phyloP scores from a whole-genome alignment of 1,140 invertebrate species.

The Drosophila mauritiana region DNA sequence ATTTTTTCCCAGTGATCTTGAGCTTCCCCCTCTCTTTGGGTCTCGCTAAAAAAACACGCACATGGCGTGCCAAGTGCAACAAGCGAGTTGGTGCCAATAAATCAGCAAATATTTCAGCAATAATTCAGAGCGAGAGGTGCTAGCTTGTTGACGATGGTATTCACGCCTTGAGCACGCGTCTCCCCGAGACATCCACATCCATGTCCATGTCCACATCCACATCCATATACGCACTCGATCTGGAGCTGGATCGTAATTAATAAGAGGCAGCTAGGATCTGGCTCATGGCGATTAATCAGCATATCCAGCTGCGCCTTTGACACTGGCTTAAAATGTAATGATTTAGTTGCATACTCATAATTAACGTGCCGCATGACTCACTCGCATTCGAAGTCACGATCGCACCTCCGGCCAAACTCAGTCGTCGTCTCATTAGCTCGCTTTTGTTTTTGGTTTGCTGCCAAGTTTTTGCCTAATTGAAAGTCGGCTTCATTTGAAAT shows the following conservation, averaged over 20 bases:
- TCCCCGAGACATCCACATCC: constrained; percentile 5
- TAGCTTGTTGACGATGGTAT: constrained; percentile 79
- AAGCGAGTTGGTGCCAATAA: constrained; percentile 60
- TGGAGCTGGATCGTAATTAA: constrained; percentile 42
- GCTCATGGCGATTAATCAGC: constrained; percentile 64
- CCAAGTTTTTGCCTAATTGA: constrained; percentile 67
- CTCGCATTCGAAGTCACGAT: constrained; percentile 14
- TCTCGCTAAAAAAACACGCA: constrained; percentile 42
- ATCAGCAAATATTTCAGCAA: constrained; percentile 81
- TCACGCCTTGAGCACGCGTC: constrained; percentile 75
- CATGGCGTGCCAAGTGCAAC: constrained; percentile 64
- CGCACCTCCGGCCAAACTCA: constrained; percentile 42
- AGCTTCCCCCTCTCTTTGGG: background rate
- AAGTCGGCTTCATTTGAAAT: constrained; percentile 78
- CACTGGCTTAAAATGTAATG: constrained; percentile 81
- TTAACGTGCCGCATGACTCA: constrained; percentile 64
- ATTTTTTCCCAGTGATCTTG: constrained; percentile 22
- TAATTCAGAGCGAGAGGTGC: constrained; percentile 78
- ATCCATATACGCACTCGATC: constrained; percentile 9
- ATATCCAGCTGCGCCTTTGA: constrained; percentile 76
- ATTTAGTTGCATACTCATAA: constrained; percentile 82
- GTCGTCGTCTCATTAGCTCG: constrained; percentile 75
- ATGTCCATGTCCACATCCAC: background rate
- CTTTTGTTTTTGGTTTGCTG: constrained; percentile 48
- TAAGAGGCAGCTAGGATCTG: constrained; percentile 50